phyloP scores from a whole-genome alignment of 2,113 vertebrate genomes.

The Calyptommatus sinebrachiatus region DNA sequence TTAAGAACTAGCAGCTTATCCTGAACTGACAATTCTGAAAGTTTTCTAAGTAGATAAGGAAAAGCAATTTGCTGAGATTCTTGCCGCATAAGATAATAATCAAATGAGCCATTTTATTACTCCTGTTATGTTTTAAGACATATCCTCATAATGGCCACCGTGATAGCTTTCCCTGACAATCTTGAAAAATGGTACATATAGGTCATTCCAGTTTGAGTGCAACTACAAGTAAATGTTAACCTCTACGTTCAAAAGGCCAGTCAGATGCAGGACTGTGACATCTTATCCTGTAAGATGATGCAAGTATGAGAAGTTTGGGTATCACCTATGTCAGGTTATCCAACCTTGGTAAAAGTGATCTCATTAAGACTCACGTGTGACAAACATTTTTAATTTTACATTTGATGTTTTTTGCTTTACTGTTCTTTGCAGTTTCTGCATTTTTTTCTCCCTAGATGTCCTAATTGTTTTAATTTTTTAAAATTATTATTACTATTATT shows the following conservation, averaged over 20 bases:
- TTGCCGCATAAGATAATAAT: slow-evolving; percentile 5
- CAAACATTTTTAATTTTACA: background rate
- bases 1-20: background rate
- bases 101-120: background rate
- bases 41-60: slow-evolving; percentile 7
- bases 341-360: background rate
- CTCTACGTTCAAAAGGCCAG: background rate
- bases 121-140: background rate
- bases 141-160: background rate
- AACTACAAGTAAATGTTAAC: background rate
- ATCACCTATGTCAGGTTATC: background rate
- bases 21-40: background rate
- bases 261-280: background rate
- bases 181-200: background rate
- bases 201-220: slow-evolving; percentile 2
- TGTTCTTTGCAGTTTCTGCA: too few species aligned
- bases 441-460: background rate
- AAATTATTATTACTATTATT: too few species aligned
- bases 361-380: background rate
- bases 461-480: background rate
- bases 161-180: background rate
- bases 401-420: background rate
- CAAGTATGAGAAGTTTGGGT: background rate
- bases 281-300: background rate
- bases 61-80: background rate